Conservation (phyloP, 2,888 invertebrate species). For the Cantharis rufa region DNA sequence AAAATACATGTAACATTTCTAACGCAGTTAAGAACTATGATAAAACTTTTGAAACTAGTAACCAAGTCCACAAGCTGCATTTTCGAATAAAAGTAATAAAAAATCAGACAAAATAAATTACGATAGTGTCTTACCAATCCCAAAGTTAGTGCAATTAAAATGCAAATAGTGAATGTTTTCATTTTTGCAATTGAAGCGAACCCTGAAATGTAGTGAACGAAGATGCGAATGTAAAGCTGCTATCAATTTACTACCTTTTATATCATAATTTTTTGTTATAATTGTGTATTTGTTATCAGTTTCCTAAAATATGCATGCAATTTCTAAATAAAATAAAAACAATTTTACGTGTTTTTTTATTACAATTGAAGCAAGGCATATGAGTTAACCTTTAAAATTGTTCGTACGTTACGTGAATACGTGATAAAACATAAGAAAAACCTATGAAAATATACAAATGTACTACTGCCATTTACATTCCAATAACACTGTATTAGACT, state of each 20-base stretch:
- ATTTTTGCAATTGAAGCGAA: not conserved
- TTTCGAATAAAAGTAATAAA: too few relatives aligned
- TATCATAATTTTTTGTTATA: not conserved
- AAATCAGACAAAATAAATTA: too few relatives aligned
- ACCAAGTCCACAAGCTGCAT: too few relatives aligned
- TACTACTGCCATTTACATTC: constrained; percentile 28
- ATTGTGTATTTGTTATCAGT: not conserved
- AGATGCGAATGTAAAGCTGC: not conserved
- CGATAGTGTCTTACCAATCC: not conserved
- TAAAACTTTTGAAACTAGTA: not conserved
- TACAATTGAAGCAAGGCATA: not conserved
- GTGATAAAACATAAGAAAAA: constrained; percentile 12
- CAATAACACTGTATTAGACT: constrained; percentile 28
- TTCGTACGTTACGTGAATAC: constrained; percentile 6
- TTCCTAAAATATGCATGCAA: not conserved
- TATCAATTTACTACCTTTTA: not conserved
- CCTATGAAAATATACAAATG: constrained; percentile 20
- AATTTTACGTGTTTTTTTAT: not conserved
- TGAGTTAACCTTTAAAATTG: not conserved
- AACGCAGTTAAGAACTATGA: not conserved
- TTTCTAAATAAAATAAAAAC: not conserved
- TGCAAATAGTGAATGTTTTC: not conserved
- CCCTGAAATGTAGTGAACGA: not conserved
- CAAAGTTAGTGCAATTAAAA: not conserved
- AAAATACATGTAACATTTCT: not conserved